phyloP scores from a whole-genome alignment of 1,140 invertebrate genomes.

The Lepidostoma basale region DNA sequence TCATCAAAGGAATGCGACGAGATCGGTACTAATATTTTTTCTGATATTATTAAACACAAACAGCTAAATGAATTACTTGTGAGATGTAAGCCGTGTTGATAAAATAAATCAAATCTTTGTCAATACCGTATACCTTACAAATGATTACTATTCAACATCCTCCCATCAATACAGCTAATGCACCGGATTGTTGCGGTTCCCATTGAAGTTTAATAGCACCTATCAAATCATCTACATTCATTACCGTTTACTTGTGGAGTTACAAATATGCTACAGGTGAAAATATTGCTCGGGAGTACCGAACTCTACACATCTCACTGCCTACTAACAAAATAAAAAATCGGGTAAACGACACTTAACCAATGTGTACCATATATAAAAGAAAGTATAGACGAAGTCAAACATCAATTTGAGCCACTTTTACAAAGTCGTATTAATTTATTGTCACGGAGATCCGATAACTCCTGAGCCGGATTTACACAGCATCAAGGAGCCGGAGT shows the following conservation, averaged over 20 bases:
- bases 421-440: too few relatives aligned
- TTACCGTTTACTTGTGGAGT: conserved; percentile 18
- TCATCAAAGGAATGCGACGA: too few relatives aligned
- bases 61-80: too few relatives aligned
- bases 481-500: conserved; percentile 10
- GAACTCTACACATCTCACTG: conserved; percentile 29
- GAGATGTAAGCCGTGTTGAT: background rate
- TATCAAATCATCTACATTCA: conserved; percentile 7
- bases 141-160: conserved; percentile 4
- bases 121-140: conserved; percentile 9
- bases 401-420: too few relatives aligned
- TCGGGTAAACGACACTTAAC: background rate
- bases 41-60: too few relatives aligned
- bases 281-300: conserved; percentile 18
- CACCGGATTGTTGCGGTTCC: conserved; percentile 7
- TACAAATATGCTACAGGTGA: conserved; percentile 25
- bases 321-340: conserved; percentile 4
- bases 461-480: conserved; percentile 1
- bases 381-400: too few relatives aligned
- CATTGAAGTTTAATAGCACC: background rate
- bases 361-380: background rate
- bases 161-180: conserved; percentile 10
- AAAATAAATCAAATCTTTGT: conserved; percentile 6
- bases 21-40: too few relatives aligned
- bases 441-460: too few relatives aligned